phyloP scores from a whole-genome alignment of 2,113 vertebrate genomes.

The Toxotes chatareus region DNA sequence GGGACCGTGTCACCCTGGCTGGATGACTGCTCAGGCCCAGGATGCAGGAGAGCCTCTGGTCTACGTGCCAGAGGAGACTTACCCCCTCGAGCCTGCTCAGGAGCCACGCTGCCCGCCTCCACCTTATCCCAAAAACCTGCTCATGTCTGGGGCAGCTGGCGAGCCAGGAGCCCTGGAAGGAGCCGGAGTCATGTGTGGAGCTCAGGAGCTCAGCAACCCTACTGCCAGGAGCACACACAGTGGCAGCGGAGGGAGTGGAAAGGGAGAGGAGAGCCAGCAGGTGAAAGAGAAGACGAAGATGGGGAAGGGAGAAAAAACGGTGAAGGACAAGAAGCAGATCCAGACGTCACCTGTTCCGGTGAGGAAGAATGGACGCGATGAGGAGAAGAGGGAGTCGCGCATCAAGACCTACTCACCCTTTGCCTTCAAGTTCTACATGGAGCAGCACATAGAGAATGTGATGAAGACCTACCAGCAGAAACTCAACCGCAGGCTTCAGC shows the following conservation, averaged over 20 bases:
- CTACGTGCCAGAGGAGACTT: slow-evolving; percentile 84
- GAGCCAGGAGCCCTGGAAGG: slow-evolving; percentile 85
- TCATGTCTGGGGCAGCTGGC: slow-evolving; percentile 80
- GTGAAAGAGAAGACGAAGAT: slow-evolving; percentile 88
- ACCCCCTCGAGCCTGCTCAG: slow-evolving; percentile 86
- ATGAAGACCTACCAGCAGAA: slow-evolving; percentile 99
- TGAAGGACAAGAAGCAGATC: slow-evolving; percentile 97
- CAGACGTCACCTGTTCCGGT: slow-evolving; percentile 96
- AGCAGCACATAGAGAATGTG: slow-evolving; percentile 98
- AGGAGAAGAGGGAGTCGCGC: slow-evolving; percentile 96
- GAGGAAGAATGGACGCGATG: slow-evolving; percentile 91
- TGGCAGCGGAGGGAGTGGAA: slow-evolving; percentile 74
- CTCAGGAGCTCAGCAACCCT: slow-evolving; percentile 61
- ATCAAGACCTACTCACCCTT: slow-evolving; percentile 98
- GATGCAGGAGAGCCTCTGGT: slow-evolving; percentile 86
- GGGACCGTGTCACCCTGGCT: slow-evolving; percentile 94
- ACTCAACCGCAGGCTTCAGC: slow-evolving; percentile 92
- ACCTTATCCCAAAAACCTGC: slow-evolving; percentile 93
- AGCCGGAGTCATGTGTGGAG: slow-evolving; percentile 71
- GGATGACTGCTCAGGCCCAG: slow-evolving; percentile 88
- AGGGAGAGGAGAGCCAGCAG: slow-evolving; percentile 73
- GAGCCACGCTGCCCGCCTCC: slow-evolving; percentile 93
- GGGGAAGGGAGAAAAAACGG: slow-evolving; percentile 86
- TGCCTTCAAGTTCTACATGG: slow-evolving; percentile 99
- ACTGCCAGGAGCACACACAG: slow-evolving; percentile 47